Percentiles rank a stretch among this genome's conserved stretches.
These are phyloP conservation scores for Vulpes ferrilata DNA, from an alignment of 2,113 vertebrate species.

Conservation along the genomic window DNA sequence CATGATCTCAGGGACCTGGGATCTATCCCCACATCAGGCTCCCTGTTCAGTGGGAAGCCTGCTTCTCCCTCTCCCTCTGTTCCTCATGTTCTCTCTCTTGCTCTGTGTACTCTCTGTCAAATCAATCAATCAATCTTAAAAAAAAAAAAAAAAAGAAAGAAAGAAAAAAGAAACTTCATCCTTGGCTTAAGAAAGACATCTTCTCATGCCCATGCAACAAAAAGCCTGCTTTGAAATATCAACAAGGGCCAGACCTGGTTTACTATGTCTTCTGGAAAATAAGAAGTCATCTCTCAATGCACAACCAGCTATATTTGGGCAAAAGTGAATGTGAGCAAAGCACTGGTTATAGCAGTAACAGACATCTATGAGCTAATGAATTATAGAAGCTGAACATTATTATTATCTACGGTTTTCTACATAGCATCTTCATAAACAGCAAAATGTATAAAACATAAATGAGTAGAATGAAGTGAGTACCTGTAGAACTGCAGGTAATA, in stretches of 20 bases:
- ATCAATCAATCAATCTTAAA: too few relatives aligned
- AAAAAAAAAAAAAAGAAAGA: too few relatives aligned
- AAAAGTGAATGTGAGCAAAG: slow-evolving; percentile 27
- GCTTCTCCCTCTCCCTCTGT: too few relatives aligned
- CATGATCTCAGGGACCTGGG: too few relatives aligned
- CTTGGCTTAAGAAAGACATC: slow-evolving; percentile 27
- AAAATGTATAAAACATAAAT: not conserved
- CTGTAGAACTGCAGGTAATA: not conserved
- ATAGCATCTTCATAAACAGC: not conserved
- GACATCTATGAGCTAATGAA: not conserved
- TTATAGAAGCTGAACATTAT: not conserved
- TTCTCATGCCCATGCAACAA: not conserved
- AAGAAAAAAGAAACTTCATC: not conserved
- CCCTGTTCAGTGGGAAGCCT: too few relatives aligned
- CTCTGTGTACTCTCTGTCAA: too few relatives aligned
- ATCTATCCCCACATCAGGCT: too few relatives aligned
- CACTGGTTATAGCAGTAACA: not conserved
- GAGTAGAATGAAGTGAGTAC: not conserved
- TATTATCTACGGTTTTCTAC: not conserved
- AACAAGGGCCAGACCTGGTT: not conserved
- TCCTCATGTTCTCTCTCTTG: too few relatives aligned
- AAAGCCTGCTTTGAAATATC: slow-evolving; percentile 1
- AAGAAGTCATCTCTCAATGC: not conserved
- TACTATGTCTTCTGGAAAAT: slow-evolving; percentile 30
- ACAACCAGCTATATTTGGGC: not conserved